Conservation (phyloP, 2,113 vertebrate genomes). For the Cranoglanis bouderius region DNA sequence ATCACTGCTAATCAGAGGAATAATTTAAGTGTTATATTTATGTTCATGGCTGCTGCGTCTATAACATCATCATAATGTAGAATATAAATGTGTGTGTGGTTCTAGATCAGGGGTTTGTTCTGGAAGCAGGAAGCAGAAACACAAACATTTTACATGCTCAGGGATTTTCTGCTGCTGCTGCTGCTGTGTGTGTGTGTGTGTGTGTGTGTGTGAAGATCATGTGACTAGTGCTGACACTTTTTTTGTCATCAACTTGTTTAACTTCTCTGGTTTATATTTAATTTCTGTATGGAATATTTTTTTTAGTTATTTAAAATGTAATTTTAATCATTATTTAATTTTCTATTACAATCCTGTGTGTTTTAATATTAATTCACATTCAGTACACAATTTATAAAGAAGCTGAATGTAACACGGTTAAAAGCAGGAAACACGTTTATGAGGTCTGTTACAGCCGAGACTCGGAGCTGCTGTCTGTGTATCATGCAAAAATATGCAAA, state of each 20-base stretch:
- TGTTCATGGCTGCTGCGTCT: neutral
- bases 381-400: neutral
- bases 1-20: neutral
- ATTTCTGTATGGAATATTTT: neutral
- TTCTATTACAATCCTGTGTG: neutral
- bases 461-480: neutral
- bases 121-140: neutral
- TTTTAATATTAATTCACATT: neutral
- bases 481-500: neutral
- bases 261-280: neutral
- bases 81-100: neutral
- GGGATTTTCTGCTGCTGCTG: neutral
- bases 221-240: neutral
- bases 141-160: neutral
- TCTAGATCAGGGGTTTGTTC: too few species aligned
- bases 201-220: neutral
- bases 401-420: neutral
- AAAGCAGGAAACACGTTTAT: neutral
- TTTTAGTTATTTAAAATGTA: neutral
- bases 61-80: neutral
- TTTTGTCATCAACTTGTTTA: neutral
- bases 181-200: too few species aligned
- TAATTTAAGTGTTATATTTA: neutral
- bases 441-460: too few species aligned
- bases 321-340: neutral